These are phyloP conservation scores for Drosophila albomicans DNA, from an alignment of 1,140 invertebrate genomes.

Conservation along the genomic window DNA sequence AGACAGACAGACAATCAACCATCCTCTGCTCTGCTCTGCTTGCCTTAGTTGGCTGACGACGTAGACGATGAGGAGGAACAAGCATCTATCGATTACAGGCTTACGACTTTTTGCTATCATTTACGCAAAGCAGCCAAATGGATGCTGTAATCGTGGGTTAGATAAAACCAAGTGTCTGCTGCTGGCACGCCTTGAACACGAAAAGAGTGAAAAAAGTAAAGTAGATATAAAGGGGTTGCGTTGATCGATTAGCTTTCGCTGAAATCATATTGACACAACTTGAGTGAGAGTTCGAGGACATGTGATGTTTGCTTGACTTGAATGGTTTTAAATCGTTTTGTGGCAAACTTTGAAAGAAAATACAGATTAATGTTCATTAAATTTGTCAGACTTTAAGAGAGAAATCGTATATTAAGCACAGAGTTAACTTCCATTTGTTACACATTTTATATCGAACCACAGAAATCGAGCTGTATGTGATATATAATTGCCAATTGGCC, in stretches of 20 bases:
- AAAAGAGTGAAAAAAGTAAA: no score
- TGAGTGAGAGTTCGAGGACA: background rate
- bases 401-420: no score
- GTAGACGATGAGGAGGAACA: background rate
- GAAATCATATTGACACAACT: slow-evolving; percentile 10
- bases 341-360: no score
- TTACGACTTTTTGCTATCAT: slow-evolving; percentile 60
- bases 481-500: slow-evolving; percentile 45
- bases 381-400: no score
- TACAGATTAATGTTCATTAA: no score
- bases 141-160: slow-evolving; percentile 31
- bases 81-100: slow-evolving; percentile 69
- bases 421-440: no score
- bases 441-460: background rate
- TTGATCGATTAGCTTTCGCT: slow-evolving; percentile 23
- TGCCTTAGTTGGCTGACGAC: background rate
- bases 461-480: slow-evolving; percentile 5
- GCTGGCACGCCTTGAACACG: background rate
- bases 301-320: background rate
- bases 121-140: slow-evolving; percentile 52
- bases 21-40: background rate
- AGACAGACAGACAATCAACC: slow-evolving; percentile 9
- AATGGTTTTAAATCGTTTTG: background rate
- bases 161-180: slow-evolving; percentile 24
- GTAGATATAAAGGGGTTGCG: background rate